Evolutionary conservation across 2,113 vertebrate species (phyloP), one percentile per base, ranked within the genome.

Genomic region (Chroicocephalus ridibundus): DNA sequence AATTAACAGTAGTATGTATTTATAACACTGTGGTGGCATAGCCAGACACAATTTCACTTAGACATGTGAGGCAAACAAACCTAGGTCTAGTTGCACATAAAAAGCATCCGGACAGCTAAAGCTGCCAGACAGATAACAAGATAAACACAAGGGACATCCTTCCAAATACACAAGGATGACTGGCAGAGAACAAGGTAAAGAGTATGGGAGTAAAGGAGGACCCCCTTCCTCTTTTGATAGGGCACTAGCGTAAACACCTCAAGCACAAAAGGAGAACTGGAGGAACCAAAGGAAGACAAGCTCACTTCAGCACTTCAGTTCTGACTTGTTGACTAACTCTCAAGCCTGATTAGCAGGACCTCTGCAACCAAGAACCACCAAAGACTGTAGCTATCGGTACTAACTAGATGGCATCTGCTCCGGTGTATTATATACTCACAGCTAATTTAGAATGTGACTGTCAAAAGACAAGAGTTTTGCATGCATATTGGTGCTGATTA

Each of bases 201-300:
- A 10, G 24, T 15, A 27, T 13, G 10, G 29, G 15, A 29, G 9
- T 36, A n/a, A 51, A 82, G 46, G 60, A 58, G 7, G 51, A 49
- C 1, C 21, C 10, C 3, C 16, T 38, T 78, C 14, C 4, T 60
- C 46, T 77, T 72, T 44, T 16, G 5, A 20, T 21, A 84, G 9
- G 44, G 26, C 27, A 31, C 9, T 17, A 61, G 7, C 0, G 0
- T 20, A 38, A 66, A 49, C 3, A 27, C 14, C 49, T 34, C 21
- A 32, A 54, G 16, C 14, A 36, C 5, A n/a, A 86, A 29, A n/a
- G 29, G 36, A 55, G 46, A 79, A 62, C 24, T 40, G 38, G 17
- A 64, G 36, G 18, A 94, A 25, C 9, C 15, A 47, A 52, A 66
- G 38, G 27, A 79, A 91, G 42, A 40, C 12, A 60, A 64, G 9